Percentiles rank a stretch among this genome's conserved stretches.
Evolutionary conservation across 1,140 invertebrate genomes (phyloP).

Genomic region (Zaprionus gabonicus): DNA sequence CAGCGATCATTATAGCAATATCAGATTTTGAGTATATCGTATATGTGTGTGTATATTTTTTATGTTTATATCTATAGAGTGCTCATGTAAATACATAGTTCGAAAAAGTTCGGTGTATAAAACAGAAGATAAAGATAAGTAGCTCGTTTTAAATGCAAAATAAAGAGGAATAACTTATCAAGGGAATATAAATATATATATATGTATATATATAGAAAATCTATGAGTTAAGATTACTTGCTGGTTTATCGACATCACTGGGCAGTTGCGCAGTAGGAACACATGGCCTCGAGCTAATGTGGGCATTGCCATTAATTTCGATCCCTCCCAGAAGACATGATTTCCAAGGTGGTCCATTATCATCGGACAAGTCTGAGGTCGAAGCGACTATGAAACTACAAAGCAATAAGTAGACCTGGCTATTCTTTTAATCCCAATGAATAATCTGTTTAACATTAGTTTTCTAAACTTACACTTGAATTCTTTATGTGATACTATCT

Average conservation of each 20-base stretch:
- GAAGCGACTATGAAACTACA: background rate
- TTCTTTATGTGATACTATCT: conserved; percentile 24
- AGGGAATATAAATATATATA: background rate
- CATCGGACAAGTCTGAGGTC: background rate
- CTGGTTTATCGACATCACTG: background rate
- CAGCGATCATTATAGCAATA: conserved; percentile 18
- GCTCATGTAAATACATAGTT: conserved; percentile 29
- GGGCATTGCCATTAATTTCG: background rate
- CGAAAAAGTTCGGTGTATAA: conserved; percentile 21
- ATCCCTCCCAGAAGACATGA: background rate
- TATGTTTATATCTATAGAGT: conserved; percentile 28
- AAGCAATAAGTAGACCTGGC: background rate
- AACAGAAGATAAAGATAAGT: background rate
- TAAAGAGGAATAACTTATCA: background rate
- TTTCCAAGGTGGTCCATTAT: background rate
- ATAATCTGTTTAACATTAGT: conserved; percentile 14
- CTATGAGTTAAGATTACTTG: background rate
- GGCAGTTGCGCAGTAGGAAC: background rate
- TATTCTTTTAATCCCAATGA: conserved; percentile 21
- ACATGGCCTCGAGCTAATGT: background rate
- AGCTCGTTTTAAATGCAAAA: conserved; percentile 8
- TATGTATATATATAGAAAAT: background rate
- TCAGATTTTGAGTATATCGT: conserved; percentile 8
- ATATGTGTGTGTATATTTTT: conserved; percentile 10
- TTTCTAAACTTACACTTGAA: background rate